phyloP scores from a whole-genome alignment of 2,797 vertebrate species.

The Strix occidentalis region DNA sequence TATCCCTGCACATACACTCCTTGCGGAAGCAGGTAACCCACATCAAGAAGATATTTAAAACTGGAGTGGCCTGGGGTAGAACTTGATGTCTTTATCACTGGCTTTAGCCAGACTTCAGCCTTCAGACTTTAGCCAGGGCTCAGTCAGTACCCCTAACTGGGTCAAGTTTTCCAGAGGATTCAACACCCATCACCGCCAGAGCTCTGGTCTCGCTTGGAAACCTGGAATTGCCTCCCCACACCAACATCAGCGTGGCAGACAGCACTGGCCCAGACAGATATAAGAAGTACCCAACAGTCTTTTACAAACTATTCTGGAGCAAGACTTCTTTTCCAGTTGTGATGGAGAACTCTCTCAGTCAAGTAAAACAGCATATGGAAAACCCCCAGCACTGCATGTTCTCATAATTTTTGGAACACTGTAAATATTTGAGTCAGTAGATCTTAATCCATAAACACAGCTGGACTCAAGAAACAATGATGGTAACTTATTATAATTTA shows the following conservation, averaged over 20 bases:
- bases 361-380: conserved; percentile 73
- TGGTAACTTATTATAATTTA: conserved; percentile 81
- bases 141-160: not conserved
- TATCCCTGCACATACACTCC: fast-evolving
- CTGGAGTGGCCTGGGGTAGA: not conserved
- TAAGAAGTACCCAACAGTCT: not conserved
- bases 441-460: conserved; percentile 85
- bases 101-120: not conserved
- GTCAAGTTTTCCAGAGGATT: not conserved
- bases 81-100: not conserved
- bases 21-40: not conserved
- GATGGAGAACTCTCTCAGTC: conserved; percentile 28
- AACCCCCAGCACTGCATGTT: conserved; percentile 76
- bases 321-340: conserved; percentile 22
- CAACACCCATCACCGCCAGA: not conserved
- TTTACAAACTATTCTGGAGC: not conserved
- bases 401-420: conserved; percentile 76
- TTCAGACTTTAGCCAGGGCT: not conserved
- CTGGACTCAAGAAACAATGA: conserved; percentile 78
- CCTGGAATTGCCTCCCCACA: not conserved
- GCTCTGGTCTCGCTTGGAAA: not conserved
- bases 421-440: conserved; percentile 84
- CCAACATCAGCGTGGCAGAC: not conserved
- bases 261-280: not conserved
- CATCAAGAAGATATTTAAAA: not conserved